A percentile compares a stretch with the other conserved stretches of the same genome.
Conservation (phyloP, 2,888 invertebrate genomes). For the Cancer borealis region DNA sequence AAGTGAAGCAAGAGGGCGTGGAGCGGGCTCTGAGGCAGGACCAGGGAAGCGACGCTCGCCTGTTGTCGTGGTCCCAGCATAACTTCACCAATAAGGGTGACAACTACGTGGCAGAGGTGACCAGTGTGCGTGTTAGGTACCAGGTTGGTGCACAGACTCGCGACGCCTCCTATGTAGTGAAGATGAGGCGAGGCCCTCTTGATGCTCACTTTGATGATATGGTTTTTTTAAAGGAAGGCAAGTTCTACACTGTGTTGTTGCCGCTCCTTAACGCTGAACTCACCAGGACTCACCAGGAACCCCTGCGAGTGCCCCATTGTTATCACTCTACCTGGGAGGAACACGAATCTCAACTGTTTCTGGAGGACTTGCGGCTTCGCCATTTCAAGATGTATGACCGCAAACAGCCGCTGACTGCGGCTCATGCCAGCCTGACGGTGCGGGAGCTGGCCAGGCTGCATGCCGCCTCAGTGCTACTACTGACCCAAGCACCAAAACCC, state of each 20-base stretch:
- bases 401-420: not conserved
- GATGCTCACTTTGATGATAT: slow-evolving; percentile 46
- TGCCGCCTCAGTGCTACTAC: slow-evolving; percentile 55
- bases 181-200: slow-evolving; percentile 36
- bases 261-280: slow-evolving; percentile 47
- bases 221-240: slow-evolving; percentile 46
- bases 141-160: not conserved
- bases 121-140: slow-evolving; percentile 53
- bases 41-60: slow-evolving; percentile 32
- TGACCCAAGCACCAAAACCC: not conserved
- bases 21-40: slow-evolving; percentile 17
- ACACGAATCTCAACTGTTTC: slow-evolving; percentile 28
- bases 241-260: slow-evolving; percentile 51
- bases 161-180: slow-evolving; percentile 52
- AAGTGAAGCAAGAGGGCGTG: slow-evolving; percentile 43
- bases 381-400: slow-evolving; percentile 54
- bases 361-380: slow-evolving; percentile 51
- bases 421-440: slow-evolving; percentile 46
- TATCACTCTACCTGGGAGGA: slow-evolving; percentile 41
- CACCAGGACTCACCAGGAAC: not conserved
- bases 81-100: slow-evolving; percentile 57
- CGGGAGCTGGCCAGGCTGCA: slow-evolving; percentile 57
- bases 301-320: slow-evolving; percentile 52
- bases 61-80: slow-evolving; percentile 36
- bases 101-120: slow-evolving; percentile 63